Evolutionary conservation across 2,113 vertebrate genomes (phyloP), one percentile per base, ranked within the genome.

Genomic region (Pseudopipra pipra): DNA sequence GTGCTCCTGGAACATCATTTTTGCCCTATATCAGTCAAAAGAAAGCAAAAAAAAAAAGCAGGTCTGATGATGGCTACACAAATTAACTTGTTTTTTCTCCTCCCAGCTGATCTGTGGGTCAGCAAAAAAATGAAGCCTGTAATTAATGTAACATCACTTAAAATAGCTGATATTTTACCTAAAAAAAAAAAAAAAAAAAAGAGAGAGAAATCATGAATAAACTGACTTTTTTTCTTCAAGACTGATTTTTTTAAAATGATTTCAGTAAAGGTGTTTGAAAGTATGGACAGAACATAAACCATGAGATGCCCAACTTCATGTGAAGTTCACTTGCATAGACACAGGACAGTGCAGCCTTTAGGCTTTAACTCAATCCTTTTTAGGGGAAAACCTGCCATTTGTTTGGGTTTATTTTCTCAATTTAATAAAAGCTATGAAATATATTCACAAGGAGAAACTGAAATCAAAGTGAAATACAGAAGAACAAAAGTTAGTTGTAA

Each of bases 1-100:
- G 11, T 3, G 0, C 7, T 11, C 10, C 21, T 35, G 14, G 25
- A 84, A 4, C 1, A 0, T 12, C 7, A 2, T 7, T 89, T 67
- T 33, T 55, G 18, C 6, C 31, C 33, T n/a, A 0, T 18, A 8
- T 20, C 27, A 51, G 11, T 9, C 5, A 37, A 59, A 76, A 19
- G 4, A 58, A 19, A 3, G 22, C 18, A 22, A 23, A 27, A 41
- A 3, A 3, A n/a, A 27, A n/a, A 21, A 22, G 13, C 22, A 70
- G 54, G 28, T 14, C 33, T 85, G 68, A 10, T 11, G 23, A 16
- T 2, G 23, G 6, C 5, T 14, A 3, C 15, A 5, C 6, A 2
- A 44, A 76, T 52, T 12, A 39, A 63, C 14, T 17, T 14, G 3
- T 0, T 12, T 67, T 23, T 16, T 7, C 3, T 24, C 31, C 37